Evolutionary conservation across 2,888 invertebrate species (phyloP), one percentile per base, ranked within the genome.

Genomic region (Callyntrura sp.): DNA sequence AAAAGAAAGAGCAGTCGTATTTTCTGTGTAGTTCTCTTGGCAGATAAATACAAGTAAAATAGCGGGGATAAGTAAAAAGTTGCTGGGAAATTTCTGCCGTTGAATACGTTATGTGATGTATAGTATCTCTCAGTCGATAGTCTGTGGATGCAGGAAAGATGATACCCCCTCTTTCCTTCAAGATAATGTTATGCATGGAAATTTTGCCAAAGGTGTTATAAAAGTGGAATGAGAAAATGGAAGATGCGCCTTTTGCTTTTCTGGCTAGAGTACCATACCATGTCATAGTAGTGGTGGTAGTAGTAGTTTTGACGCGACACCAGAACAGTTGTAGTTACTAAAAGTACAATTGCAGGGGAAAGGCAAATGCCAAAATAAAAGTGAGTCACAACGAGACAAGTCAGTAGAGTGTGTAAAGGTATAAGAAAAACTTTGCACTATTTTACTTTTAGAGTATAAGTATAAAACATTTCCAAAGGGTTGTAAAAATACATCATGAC

Each of bases 151-250:
- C 51, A 78, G 25, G 76, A 25, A 51, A 78, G 25, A 60, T 81
- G 76, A 78, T 55, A 51, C 25, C 12, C 1, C 51, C 28, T 78
- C 35, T 35, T 6, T 35, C 35, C 3, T 35, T 35, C 3, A 4
- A 35, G 82, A 65, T 82, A 82, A 82, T 82, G 65, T 78, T 84
- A 84, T 84, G 83, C 68, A 84, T 68, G 23, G 68, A 84, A 84
- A 65, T 82, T 65, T 84, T 68, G 83, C 83, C 70, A 70, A 68
- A 68, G 83, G 83, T 84, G 55, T 28, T 48, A 68, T 57, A 81
- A 81, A 81, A 81, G 35, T 60, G 60, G 11, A 43, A 81, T 17
- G n/a, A 25, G 23, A 14, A 51, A 17, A 23, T 48, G 76, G 55
- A 78, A 48, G 25, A 78, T 25, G 35, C 17, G 35, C 8, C 35